phyloP scores from a whole-genome alignment of 2,113 vertebrate genomes.

The Nyctibius bracteatus region DNA sequence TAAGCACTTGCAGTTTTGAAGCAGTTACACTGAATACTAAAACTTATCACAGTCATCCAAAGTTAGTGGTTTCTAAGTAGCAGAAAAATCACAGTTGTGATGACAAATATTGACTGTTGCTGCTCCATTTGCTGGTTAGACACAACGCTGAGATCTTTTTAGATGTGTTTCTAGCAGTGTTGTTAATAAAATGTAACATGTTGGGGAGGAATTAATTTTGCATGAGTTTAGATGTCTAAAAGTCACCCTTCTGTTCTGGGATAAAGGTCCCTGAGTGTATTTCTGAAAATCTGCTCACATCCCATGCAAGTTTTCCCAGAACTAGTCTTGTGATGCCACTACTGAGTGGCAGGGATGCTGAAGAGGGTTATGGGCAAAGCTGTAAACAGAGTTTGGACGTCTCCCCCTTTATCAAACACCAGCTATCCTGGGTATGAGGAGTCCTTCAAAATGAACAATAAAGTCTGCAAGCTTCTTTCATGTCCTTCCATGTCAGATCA shows the following conservation, averaged over 20 bases:
- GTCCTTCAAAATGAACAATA: fast-evolving
- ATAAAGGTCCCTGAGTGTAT: not conserved
- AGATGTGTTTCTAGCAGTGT: not conserved
- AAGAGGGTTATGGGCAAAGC: not conserved
- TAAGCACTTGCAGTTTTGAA: not conserved
- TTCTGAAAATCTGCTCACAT: not conserved
- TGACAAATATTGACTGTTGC: not conserved
- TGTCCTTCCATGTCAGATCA: not conserved
- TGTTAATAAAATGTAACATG: not conserved
- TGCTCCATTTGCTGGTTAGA: not conserved
- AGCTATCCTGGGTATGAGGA: not conserved
- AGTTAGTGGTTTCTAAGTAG: not conserved
- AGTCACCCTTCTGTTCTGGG: not conserved
- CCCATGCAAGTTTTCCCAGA: not conserved
- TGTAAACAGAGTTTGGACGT: not conserved
- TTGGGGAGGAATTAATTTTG: not conserved
- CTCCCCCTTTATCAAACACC: not conserved
- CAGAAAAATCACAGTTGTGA: not conserved
- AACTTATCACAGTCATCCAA: not conserved
- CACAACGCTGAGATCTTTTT: not conserved
- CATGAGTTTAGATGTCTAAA: not conserved
- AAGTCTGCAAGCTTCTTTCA: not conserved
- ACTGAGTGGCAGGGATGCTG: not conserved
- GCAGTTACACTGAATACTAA: not conserved
- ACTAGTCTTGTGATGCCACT: not conserved